Conservation (phyloP, 2,888 invertebrate species). For the Boloria selene region DNA sequence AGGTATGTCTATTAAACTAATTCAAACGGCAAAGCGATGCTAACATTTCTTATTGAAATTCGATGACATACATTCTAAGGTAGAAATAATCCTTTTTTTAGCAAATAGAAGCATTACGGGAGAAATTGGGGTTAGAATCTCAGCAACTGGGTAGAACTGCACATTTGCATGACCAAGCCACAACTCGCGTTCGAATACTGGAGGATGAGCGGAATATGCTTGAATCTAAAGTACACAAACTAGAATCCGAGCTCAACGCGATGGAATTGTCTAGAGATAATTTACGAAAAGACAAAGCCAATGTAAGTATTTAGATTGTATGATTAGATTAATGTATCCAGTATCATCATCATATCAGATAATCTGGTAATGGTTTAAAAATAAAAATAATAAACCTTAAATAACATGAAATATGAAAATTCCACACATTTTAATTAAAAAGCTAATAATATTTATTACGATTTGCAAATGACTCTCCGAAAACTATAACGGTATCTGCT, state of each 20-base stretch:
- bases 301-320: conserved; percentile 78
- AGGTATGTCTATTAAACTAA: too few species aligned
- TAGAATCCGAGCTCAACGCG: conserved; percentile 89
- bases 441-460: too few species aligned
- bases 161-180: conserved; percentile 85
- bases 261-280: conserved; percentile 88
- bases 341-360: not conserved
- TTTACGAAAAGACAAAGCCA: conserved; percentile 88
- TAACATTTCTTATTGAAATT: not conserved
- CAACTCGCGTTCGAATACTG: conserved; percentile 84
- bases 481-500: too few species aligned
- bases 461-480: too few species aligned
- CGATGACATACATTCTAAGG: too few species aligned
- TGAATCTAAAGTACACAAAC: conserved; percentile 88
- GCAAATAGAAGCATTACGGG: conserved; percentile 89
- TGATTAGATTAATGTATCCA: not conserved
- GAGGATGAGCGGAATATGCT: conserved; percentile 89
- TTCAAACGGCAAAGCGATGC: too few species aligned
- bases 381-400: too few species aligned
- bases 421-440: too few species aligned
- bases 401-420: too few species aligned
- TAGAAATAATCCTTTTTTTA: conserved; percentile 49
- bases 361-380: too few species aligned
- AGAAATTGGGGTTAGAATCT: conserved; percentile 87
- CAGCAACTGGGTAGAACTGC: conserved; percentile 87